A percentile compares a stretch with the other conserved stretches of the same genome.
phyloP scores from a whole-genome alignment of 2,797 vertebrate species.

The Xiphorhynchus erythropygius region DNA sequence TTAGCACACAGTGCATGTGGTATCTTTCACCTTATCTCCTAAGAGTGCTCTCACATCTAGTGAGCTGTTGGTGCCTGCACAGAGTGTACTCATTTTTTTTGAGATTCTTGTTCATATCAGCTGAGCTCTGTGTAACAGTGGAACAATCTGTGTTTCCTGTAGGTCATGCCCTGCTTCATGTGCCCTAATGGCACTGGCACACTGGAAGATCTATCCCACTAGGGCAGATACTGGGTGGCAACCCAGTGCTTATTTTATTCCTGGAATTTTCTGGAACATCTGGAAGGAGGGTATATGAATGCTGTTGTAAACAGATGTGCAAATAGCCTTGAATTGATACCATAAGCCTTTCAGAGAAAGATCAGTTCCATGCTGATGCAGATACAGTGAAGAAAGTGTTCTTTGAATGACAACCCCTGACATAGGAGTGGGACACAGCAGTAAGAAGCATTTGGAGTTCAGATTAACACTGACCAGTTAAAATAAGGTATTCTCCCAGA shows the following conservation, averaged over 20 bases:
- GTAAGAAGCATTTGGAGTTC: background rate
- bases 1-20: background rate
- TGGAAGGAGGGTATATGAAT: background rate
- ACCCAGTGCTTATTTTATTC: background rate
- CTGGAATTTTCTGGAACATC: background rate
- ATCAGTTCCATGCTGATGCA: background rate
- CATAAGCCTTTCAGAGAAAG: background rate
- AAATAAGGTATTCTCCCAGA: background rate
- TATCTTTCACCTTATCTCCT: constrained; percentile 45
- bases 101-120: background rate
- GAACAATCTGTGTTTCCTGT: constrained; percentile 1
- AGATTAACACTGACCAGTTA: background rate
- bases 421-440: background rate
- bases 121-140: background rate
- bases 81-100: constrained; percentile 1
- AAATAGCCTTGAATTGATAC: background rate
- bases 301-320: background rate
- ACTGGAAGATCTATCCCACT: background rate
- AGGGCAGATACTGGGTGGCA: background rate
- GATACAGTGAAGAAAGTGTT: background rate
- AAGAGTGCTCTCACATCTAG: background rate
- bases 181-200: background rate
- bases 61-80: constrained; percentile 20
- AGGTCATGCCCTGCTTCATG: background rate
- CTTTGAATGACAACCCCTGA: background rate